Conservation (phyloP, 2,113 vertebrate species). For the Chamaea fasciata region DNA sequence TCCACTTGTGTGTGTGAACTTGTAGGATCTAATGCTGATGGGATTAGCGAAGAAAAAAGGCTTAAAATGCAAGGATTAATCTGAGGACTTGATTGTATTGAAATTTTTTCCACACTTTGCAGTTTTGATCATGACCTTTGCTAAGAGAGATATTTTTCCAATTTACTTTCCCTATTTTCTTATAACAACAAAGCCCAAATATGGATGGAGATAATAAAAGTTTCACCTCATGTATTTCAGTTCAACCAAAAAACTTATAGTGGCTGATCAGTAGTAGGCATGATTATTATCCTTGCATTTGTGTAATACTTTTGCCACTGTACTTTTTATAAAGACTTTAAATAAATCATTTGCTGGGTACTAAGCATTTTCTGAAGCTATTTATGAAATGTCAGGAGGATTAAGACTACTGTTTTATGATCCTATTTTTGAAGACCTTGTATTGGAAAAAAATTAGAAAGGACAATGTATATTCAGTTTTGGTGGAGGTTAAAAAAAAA, state of each 20-base stretch:
- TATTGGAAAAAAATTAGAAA: not conserved
- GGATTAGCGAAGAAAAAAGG: conserved; percentile 32
- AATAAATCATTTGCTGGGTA: not conserved
- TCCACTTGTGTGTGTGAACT: conserved; percentile 13
- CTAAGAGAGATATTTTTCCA: not conserved
- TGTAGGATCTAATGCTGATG: not conserved
- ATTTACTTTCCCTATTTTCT: conserved; percentile 31
- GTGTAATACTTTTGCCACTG: not conserved
- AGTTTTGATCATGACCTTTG: not conserved
- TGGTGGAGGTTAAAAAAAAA: not conserved
- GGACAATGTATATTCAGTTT: not conserved
- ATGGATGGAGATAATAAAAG: not conserved
- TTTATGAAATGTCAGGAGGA: conserved; percentile 8
- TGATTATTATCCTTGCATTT: not conserved
- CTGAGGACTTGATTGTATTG: not conserved
- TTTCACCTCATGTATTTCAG: not conserved
- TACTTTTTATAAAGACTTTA: conserved; percentile 5
- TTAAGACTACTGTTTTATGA: not conserved
- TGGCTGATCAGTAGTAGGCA: not conserved
- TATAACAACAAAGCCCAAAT: conserved; percentile 8
- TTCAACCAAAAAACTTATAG: not conserved
- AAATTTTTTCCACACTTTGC: not conserved
- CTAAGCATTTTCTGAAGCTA: conserved; percentile 9
- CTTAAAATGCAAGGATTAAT: conserved; percentile 41
- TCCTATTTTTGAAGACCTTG: not conserved